These are phyloP conservation scores for Lepus townsendii DNA, from an alignment of 2,797 vertebrate genomes.

Conservation along the genomic window DNA sequence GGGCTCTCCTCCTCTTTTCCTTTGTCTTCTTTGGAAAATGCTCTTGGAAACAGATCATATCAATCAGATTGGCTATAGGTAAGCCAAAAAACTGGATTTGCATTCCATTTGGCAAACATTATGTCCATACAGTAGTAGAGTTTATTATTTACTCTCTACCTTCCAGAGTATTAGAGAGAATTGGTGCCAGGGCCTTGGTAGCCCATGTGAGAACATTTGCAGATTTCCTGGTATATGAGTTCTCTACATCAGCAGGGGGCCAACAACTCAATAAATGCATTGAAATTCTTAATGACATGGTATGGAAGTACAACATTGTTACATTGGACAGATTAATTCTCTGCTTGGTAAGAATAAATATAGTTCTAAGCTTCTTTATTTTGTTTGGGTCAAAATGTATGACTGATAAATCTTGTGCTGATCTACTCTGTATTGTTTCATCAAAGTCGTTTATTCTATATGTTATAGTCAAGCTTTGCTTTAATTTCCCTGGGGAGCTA, in stretches of 20 bases:
- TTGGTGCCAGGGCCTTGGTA: conserved; percentile 97
- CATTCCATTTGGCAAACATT: not conserved
- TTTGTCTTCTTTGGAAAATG: conserved; percentile 99
- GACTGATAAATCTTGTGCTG: not conserved
- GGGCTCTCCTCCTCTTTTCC: conserved; percentile 96
- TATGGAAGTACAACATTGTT: conserved; percentile 99
- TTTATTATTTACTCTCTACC: not conserved
- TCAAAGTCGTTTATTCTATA: not conserved
- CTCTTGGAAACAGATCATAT: conserved; percentile 98
- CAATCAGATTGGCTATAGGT: conserved; percentile 96
- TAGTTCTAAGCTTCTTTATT: not conserved
- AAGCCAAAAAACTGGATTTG: conserved; percentile 52
- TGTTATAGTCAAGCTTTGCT: not conserved
- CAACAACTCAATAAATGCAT: conserved; percentile 99
- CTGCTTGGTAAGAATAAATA: conserved; percentile 94
- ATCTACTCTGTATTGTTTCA: not conserved
- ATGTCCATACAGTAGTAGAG: not conserved
- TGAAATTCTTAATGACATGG: conserved; percentile 99
- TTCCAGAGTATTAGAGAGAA: conserved; percentile 96
- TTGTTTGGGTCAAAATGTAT: not conserved
- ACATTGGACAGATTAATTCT: conserved; percentile 97
- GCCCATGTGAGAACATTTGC: conserved; percentile 98
- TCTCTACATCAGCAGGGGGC: conserved; percentile 98
- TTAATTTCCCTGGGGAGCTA: not conserved
- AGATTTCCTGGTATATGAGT: conserved; percentile 99